Base-by-base conservation (phyloP, 2,888 invertebrate genomes). In the Prostheceraeus crozeri region DNA sequence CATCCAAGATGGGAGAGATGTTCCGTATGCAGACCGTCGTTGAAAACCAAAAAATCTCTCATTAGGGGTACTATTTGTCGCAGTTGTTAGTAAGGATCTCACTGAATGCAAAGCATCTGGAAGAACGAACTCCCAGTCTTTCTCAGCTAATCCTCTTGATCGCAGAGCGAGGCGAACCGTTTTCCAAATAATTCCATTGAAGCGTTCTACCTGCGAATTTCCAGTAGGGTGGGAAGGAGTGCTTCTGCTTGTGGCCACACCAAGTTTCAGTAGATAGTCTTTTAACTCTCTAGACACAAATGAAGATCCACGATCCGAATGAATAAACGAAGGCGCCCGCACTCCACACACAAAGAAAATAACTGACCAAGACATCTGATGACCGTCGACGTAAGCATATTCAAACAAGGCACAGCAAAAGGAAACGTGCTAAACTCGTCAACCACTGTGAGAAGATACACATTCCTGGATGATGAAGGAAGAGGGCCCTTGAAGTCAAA, bases 231-330 rank as follows among this genome's bases (percentile, higher is more conserved):
- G 33, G 33, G 8, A 33, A 33, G 62, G 55, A n/a, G 63, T 64
- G 11, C 54, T 58, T 27, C 57, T 46, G 53, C 63, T 64, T 27
- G 62, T 51, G n/a, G 65, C 61, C 3, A 63, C 51, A 2, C 61
- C 61, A 6, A 45, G 11, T 1, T 40, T 25, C 2, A 11, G 6
- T 10, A 63, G 23, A 35, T 51, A 65, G 3, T 23, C 30, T 36
- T 48, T 59, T n/a, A 67, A 52, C 31, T 65, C 63, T 11, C 40
- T 31, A 8, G 62, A 62, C 61, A 65, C 62, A 35, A 66, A 66
- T 1, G 66, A 52, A 11, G 52, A 3, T 16, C 64, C 61, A 21
- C 63, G n/a, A 31, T 63, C 63, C 1, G 57, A 61, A 52, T 65
- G 65, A 33, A 63, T 62, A 16, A 35, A 62, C 28, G n/a, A n/a